A percentile compares a stretch with the other conserved stretches of the same genome.
Evolutionary conservation across 2,113 vertebrate species (phyloP).

Genomic region (Otus sunia): DNA sequence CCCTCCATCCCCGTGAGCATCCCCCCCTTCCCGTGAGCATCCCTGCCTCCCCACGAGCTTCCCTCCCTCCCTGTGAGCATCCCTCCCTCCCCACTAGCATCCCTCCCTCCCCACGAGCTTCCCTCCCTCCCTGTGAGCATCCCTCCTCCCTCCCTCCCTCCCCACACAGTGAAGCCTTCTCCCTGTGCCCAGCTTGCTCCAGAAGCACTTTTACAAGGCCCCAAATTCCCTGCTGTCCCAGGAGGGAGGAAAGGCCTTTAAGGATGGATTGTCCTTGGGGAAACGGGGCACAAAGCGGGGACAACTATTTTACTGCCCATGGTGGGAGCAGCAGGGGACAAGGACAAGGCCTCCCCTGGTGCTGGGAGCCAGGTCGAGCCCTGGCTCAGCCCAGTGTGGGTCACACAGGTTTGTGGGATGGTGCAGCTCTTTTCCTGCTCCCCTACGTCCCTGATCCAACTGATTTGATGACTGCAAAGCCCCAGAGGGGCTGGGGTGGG

Average conservation of each 20-base stretch:
- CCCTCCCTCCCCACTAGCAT: background rate
- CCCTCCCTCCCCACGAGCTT: accelerated
- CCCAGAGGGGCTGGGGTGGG: background rate
- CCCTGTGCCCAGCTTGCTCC: background rate
- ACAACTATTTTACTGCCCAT: accelerated
- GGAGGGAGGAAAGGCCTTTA: background rate
- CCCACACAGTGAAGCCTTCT: accelerated
- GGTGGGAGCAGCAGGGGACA: accelerated
- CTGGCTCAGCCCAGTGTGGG: accelerated
- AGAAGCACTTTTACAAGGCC: accelerated
- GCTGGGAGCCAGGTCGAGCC: accelerated
- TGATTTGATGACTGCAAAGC: background rate
- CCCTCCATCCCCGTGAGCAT: too few species aligned
- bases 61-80: too few species aligned
- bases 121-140: background rate
- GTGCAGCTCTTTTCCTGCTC: background rate
- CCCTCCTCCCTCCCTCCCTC: background rate
- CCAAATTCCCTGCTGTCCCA: accelerated
- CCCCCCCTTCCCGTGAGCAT: accelerated
- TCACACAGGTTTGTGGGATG: accelerated
- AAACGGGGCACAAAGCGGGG: accelerated
- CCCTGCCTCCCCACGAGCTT: background rate
- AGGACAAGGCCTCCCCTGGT: background rate
- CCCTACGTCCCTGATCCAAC: accelerated
- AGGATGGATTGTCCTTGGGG: background rate